Conservation (phyloP, 1,140 invertebrate genomes). For the Caligus rogercresseyi region DNA sequence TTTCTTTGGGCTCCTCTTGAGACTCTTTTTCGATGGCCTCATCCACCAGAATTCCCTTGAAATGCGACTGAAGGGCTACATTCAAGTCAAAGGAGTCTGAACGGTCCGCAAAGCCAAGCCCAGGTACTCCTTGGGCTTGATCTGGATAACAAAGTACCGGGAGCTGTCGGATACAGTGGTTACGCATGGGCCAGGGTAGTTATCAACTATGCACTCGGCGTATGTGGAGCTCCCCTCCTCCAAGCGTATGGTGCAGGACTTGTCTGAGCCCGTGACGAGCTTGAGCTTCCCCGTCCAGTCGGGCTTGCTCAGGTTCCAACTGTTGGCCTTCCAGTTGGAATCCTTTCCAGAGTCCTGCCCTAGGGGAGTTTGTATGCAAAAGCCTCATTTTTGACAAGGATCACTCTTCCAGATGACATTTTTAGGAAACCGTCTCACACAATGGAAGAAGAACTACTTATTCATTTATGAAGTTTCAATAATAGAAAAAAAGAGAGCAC, state of each 20-base stretch:
- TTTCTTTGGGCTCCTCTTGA: conserved; percentile 27
- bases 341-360: background rate
- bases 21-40: conserved; percentile 30
- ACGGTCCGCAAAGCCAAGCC: conserved; percentile 41
- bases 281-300: conserved; percentile 18
- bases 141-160: conserved; percentile 17
- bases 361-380: background rate
- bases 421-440: background rate
- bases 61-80: conserved; percentile 40
- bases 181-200: conserved; percentile 15
- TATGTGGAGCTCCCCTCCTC: conserved; percentile 4
- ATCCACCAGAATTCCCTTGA: conserved; percentile 32
- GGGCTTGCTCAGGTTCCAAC: conserved; percentile 16
- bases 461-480: no score
- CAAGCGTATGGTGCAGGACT: conserved; percentile 4
- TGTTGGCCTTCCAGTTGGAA: conserved; percentile 12
- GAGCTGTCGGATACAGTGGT: conserved; percentile 9
- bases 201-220: conserved; percentile 8
- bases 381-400: background rate
- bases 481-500: no score
- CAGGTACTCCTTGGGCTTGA: conserved; percentile 29
- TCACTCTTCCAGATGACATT: background rate
- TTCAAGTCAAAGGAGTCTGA: conserved; percentile 47
- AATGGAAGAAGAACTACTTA: background rate
- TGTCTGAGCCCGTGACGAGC: conserved; percentile 7